phyloP scores from a whole-genome alignment of 2,113 vertebrate genomes.

The Cygnus atratus region DNA sequence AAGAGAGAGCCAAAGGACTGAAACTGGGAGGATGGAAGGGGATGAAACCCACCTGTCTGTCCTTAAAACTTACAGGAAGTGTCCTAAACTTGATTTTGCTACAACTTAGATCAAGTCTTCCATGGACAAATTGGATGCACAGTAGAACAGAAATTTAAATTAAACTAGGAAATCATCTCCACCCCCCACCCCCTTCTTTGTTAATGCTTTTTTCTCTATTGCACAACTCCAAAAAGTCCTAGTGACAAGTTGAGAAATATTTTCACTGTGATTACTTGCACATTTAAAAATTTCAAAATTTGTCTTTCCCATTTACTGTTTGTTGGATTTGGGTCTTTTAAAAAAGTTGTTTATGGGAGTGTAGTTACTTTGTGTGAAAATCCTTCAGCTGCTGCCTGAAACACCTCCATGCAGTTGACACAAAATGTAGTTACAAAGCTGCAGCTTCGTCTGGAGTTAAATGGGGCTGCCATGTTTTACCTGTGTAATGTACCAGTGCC shows the following conservation, averaged over 20 bases:
- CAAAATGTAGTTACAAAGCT: neutral
- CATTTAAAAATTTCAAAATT: neutral
- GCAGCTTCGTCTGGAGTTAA: neutral
- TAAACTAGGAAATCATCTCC: neutral
- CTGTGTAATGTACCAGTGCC: neutral
- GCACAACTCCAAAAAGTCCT: neutral
- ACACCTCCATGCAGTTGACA: fast-evolving
- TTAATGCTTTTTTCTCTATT: neutral
- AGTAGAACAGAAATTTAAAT: neutral
- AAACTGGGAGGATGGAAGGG: neutral
- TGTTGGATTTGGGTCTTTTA: neutral
- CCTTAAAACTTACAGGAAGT: neutral
- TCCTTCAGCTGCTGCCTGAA: neutral
- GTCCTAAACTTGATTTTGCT: neutral
- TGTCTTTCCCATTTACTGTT: neutral
- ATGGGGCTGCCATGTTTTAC: neutral
- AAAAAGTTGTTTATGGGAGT: neutral
- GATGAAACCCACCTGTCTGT: neutral
- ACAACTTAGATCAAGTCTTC: neutral
- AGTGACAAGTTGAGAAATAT: neutral
- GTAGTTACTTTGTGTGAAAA: neutral
- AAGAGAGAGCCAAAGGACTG: neutral
- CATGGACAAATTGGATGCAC: neutral
- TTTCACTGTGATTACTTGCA: neutral
- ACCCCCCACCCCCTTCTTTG: neutral